Conservation (phyloP, 2,797 vertebrate species). For the Periophthalmus magnuspinnatus region DNA sequence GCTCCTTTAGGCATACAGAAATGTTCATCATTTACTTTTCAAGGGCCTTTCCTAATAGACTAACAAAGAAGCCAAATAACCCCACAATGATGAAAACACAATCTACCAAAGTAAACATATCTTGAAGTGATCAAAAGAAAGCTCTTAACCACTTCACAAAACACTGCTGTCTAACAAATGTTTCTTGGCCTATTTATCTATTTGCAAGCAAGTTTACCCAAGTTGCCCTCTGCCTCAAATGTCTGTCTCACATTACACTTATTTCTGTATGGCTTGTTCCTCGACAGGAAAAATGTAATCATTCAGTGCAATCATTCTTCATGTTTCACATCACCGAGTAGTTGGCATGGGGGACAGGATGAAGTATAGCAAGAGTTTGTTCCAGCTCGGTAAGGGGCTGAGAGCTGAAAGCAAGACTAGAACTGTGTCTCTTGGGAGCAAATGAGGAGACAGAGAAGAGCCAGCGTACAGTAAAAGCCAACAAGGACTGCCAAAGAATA, state of each 20-base stretch:
- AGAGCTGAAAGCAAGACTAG: conserved; percentile 33
- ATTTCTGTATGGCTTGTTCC: conserved; percentile 45
- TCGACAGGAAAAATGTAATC: conserved; percentile 43
- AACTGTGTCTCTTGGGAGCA: conserved; percentile 25
- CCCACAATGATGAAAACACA: conserved; percentile 4
- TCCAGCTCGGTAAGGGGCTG: conserved; percentile 14
- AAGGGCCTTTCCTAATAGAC: neutral
- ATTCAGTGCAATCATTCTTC: conserved; percentile 48
- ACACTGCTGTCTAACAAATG: neutral
- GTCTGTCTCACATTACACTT: conserved; percentile 23
- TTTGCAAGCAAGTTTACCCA: conserved; percentile 31
- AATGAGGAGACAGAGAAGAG: conserved; percentile 21
- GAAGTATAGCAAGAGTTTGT: neutral
- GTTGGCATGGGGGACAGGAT: conserved; percentile 31
- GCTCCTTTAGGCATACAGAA: neutral
- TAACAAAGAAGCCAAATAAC: neutral
- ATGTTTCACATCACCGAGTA: conserved; percentile 47
- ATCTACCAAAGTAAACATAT: conserved; percentile 2
- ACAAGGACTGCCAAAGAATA: conserved; percentile 46
- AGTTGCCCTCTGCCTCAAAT: conserved; percentile 43
- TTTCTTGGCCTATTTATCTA: conserved; percentile 45
- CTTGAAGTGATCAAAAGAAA: conserved; percentile 4
- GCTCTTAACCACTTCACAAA: conserved; percentile 3
- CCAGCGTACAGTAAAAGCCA: conserved; percentile 25
- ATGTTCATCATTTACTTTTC: neutral